These are phyloP conservation scores for Orycteropus afer DNA, from an alignment of 2,113 vertebrate species.

Conservation along the genomic window DNA sequence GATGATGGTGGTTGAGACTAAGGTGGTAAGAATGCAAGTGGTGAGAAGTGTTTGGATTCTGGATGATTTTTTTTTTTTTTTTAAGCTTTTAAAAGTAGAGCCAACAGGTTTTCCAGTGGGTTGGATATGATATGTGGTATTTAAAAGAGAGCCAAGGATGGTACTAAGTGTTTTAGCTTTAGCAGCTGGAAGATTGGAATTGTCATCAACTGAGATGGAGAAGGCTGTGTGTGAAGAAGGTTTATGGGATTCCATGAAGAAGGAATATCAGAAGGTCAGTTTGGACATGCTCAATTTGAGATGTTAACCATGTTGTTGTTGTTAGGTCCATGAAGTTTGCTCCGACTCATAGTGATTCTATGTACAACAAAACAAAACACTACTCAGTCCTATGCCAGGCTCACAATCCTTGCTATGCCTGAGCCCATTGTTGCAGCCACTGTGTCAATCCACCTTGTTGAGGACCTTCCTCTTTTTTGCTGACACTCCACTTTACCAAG, in stretches of 20 bases:
- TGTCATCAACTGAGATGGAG: neutral
- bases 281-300: neutral
- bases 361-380: too few species aligned
- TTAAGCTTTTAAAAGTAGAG: conserved; percentile 1
- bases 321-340: too few species aligned
- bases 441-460: too few species aligned
- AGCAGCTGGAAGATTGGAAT: conserved; percentile 15
- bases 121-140: conserved; percentile 12
- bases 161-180: conserved; percentile 10
- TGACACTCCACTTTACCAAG: too few species aligned
- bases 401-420: too few species aligned
- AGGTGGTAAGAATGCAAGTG: neutral
- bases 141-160: neutral
- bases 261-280: neutral
- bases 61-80: neutral
- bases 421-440: too few species aligned
- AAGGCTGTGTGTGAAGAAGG: conserved; percentile 32
- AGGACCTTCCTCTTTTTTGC: too few species aligned
- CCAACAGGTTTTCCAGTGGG: conserved; percentile 39
- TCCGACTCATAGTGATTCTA: too few species aligned
- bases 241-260: neutral
- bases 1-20: neutral
- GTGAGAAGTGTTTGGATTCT: neutral
- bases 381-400: too few species aligned
- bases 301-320: too few species aligned